Conservation (phyloP, 1,140 invertebrate species). For the Drosophila oshimai region DNA sequence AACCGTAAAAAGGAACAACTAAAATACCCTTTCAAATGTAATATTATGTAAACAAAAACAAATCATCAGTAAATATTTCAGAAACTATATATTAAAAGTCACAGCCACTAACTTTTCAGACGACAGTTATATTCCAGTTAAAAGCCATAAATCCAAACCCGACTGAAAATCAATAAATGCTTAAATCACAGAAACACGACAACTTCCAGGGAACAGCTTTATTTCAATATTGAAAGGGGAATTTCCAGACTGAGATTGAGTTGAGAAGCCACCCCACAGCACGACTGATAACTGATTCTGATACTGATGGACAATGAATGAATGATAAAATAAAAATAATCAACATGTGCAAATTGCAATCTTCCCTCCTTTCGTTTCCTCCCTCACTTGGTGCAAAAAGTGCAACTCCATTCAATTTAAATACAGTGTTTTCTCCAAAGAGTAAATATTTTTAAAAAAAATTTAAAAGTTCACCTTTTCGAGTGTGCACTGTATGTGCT, state of each 20-base stretch:
- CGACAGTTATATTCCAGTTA: not conserved
- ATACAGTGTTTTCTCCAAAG: too few relatives aligned
- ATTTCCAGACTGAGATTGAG: conserved; percentile 12
- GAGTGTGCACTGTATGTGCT: too few relatives aligned
- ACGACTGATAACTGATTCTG: not conserved
- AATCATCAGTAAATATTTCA: too few relatives aligned
- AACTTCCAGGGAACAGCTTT: conserved; percentile 15
- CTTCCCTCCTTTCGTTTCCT: not conserved
- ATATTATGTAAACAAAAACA: too few relatives aligned
- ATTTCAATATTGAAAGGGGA: conserved; percentile 10
- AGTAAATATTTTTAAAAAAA: too few relatives aligned
- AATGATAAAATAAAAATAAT: not conserved
- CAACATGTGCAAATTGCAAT: not conserved
- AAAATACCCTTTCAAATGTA: too few relatives aligned
- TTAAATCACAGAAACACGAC: conserved; percentile 1
- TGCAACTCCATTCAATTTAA: conserved; percentile 20
- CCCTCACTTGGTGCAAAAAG: not conserved
- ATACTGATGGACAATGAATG: conserved; percentile 21
- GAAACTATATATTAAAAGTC: not conserved
- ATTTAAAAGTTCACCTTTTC: too few relatives aligned
- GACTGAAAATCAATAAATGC: conserved; percentile 7
- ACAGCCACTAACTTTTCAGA: not conserved
- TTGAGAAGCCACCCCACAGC: not conserved
- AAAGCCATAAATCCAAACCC: not conserved
- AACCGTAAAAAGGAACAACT: too few relatives aligned